Conservation (phyloP, 2,888 invertebrate genomes). For the Euphydryas editha region DNA sequence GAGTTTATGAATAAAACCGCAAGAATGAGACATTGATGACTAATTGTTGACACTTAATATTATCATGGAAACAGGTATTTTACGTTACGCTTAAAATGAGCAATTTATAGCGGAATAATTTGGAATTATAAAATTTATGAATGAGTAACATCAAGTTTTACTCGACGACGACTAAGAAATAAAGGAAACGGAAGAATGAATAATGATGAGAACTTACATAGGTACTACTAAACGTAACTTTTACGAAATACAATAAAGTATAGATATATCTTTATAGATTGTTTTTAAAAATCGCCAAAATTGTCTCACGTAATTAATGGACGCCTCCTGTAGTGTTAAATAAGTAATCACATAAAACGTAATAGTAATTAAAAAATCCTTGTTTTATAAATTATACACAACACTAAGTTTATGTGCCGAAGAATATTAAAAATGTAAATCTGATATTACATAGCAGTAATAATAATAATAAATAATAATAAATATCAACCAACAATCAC, state of each 20-base stretch:
- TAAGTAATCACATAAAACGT: too few relatives aligned
- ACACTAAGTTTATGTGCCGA: background rate
- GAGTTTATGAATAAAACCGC: slow-evolving; percentile 15
- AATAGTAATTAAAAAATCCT: too few relatives aligned
- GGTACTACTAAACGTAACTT: background rate
- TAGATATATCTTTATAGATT: too few relatives aligned
- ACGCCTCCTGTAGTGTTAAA: too few relatives aligned
- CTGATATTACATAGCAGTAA: too few relatives aligned
- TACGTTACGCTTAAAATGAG: slow-evolving; percentile 34
- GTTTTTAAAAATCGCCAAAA: too few relatives aligned
- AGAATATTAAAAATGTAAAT: too few relatives aligned
- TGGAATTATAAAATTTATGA: slow-evolving; percentile 13
- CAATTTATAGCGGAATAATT: slow-evolving; percentile 22
- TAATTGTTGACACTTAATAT: slow-evolving; percentile 34
- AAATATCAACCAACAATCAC: too few relatives aligned
- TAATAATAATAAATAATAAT: too few relatives aligned
- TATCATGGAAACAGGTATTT: slow-evolving; percentile 31
- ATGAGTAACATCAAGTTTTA: slow-evolving; percentile 5
- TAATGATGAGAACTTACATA: background rate
- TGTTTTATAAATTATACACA: background rate
- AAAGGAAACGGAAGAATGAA: slow-evolving; percentile 2
- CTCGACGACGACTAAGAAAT: background rate
- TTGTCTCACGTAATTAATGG: too few relatives aligned
- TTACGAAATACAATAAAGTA: too few relatives aligned
- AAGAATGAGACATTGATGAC: slow-evolving; percentile 26